Base-by-base conservation (phyloP, 2,888 invertebrate species). In the Rhagonycha lutea region DNA sequence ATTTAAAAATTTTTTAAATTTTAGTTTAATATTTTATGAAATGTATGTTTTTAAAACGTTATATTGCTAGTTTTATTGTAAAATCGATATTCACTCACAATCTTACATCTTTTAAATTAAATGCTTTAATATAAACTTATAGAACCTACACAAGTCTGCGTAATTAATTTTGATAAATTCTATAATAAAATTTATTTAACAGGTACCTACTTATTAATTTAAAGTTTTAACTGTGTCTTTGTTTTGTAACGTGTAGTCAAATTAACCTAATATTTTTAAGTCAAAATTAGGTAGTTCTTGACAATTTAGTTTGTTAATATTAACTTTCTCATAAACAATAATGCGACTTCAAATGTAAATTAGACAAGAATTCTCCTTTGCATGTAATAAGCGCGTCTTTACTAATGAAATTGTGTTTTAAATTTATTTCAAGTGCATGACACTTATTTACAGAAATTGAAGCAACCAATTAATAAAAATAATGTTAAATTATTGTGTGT, bases 301-400 rank as follows among this genome's bases (percentile, higher is more conserved):
- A 69, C 73, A 69, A 62, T 72, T 68, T 65, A 72, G 72, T 72
- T 72, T 72, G 61, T 60, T 67, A 47, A 32, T 60, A 61, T 61
- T 65, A 68, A 72, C 47, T 72, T 72, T 47, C 67, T 67, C 72
- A 67, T 72, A 72, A 72, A 72, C 68, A 67, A 47, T 67, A 72
- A 72, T 72, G 61, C 24, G 60, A 60, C 28, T 72, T 68, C 29
- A 71, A 65, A 65, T 71, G 65, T 32, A 65, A 71, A 71, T 71
- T 65, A 65, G 71, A 32, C 63, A 71, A 65, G 63, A 71, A 65
- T 63, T 71, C 47, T 32, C 65, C 63, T 65, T 71, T 65, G 65
- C 71, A 47, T 71, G 29, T 65, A 65, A 47, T 47, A 63, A 63
- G 32, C 32, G 63, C n/a, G 63, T 71, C 71, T 47, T 71, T 65